Evolutionary conservation across 2,797 vertebrate genomes (phyloP).

Genomic region (Danio choprae): DNA sequence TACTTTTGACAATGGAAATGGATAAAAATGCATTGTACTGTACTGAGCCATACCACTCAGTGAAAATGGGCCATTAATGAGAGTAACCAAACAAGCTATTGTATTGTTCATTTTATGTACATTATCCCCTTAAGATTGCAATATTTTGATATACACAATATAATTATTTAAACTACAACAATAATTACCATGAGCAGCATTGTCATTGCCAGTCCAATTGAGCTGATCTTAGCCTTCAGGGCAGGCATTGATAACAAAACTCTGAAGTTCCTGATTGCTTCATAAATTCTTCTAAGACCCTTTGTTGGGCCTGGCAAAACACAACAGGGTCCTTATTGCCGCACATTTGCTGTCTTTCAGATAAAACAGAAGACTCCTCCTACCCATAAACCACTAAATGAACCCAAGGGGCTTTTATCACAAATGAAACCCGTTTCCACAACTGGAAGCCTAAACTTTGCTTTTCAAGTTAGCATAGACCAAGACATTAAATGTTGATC

Average conservation of each 20-base stretch:
- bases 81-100: too few relatives aligned
- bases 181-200: conserved; percentile 59
- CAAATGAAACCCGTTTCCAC: conserved; percentile 69
- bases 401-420: conserved; percentile 72
- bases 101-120: too few relatives aligned
- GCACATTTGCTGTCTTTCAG: conserved; percentile 68
- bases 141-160: too few relatives aligned
- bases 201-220: conserved; percentile 56
- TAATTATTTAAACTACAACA: conserved; percentile 31
- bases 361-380: conserved; percentile 60
- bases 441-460: conserved; percentile 46
- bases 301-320: conserved; percentile 67
- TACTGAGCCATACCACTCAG: too few relatives aligned
- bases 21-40: too few relatives aligned
- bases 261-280: conserved; percentile 64
- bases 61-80: too few relatives aligned
- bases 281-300: conserved; percentile 71
- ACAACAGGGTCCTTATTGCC: conserved; percentile 76
- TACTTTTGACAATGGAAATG: too few relatives aligned
- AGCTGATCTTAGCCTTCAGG: conserved; percentile 60
- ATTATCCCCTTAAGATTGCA: too few relatives aligned
- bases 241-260: conserved; percentile 59
- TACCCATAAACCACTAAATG: conserved; percentile 64
- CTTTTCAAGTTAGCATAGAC: not conserved
- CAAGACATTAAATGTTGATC: not conserved